These are phyloP conservation scores for Leptopilina clavipes DNA, from an alignment of 1,140 invertebrate genomes.

Conservation along the genomic window DNA sequence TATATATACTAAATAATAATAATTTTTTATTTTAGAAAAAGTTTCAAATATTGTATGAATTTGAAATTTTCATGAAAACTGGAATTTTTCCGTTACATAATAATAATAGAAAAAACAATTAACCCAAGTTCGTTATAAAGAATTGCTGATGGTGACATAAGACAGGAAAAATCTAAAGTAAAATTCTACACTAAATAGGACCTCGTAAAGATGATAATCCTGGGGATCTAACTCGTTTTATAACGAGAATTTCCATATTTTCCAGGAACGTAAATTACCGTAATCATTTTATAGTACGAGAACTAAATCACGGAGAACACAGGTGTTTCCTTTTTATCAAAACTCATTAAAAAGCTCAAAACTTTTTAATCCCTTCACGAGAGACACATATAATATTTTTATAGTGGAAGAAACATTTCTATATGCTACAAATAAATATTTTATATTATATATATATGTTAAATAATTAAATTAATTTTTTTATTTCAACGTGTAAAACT, in stretches of 20 bases:
- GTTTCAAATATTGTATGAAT: background rate
- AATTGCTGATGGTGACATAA: constrained; percentile 2
- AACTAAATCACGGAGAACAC: background rate
- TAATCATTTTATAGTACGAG: background rate
- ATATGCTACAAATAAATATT: no score
- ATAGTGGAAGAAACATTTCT: background rate
- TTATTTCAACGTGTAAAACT: no score
- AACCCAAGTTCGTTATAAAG: background rate
- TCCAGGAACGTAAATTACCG: background rate
- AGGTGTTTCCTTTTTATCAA: background rate
- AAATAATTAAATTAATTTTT: no score
- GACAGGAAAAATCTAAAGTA: background rate
- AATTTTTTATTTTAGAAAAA: no score
- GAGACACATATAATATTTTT: background rate
- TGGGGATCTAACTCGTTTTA: background rate
- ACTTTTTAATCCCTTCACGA: background rate
- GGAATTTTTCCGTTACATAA: background rate
- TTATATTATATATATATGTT: no score
- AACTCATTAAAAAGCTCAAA: constrained; percentile 7
- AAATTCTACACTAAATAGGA: constrained; percentile 20
- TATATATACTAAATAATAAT: no score
- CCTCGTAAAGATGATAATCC: constrained; percentile 13
- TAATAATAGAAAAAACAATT: background rate
- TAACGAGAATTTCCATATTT: constrained; percentile 18
- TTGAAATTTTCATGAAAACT: background rate